Base-by-base conservation (phyloP, 2,113 vertebrate species). In the Sterrhoptilus dennistouni region DNA sequence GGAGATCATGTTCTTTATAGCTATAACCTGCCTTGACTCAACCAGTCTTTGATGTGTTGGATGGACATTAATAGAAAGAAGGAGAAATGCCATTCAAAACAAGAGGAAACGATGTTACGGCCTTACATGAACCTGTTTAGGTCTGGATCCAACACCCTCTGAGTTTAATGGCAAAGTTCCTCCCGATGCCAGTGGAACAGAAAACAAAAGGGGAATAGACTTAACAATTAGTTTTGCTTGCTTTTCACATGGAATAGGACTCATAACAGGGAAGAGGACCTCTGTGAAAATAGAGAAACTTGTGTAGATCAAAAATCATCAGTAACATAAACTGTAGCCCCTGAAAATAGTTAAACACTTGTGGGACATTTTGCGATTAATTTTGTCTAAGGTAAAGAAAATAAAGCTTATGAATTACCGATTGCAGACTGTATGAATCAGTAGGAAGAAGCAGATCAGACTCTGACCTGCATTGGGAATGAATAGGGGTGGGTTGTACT, bases 31-130 rank as follows among this genome's bases (percentile, higher is more conserved):
- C 60, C 72, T 78, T 81, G 76, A 81, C 60, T 89, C 72, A 54
- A 38, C 44, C 35, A 60, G 23, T 54, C 76, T 92, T 92, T 96
- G 93, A 89, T 83, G 69, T 92, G 22, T 82, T 86, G 56, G 72
- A 29, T 57, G 36, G 64, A 64, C 77, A 45, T 74, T 87, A 89
- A 90, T 68, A 92, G 86, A 75, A 82, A 83, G 64, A 85, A 74
- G 6, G 38, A 87, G 44, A 71, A 63, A 80, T 47, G 56, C 21
- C 22, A 60, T 20, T 80, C 72, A 88, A 96, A 96, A 96, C 88
- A 81, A 91, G 64, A 88, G 90, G 95, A 96, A 95, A 84, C 0
- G 0, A 12, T 74, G 49, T 83, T 89, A 21, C 27, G 84, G 60
- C 60, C n/a, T 72, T 56, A 64, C 60, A 35, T 40, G 52, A 94